Evolutionary conservation across 1,140 invertebrate species (phyloP).

Genomic region (Meteorus sp.): DNA sequence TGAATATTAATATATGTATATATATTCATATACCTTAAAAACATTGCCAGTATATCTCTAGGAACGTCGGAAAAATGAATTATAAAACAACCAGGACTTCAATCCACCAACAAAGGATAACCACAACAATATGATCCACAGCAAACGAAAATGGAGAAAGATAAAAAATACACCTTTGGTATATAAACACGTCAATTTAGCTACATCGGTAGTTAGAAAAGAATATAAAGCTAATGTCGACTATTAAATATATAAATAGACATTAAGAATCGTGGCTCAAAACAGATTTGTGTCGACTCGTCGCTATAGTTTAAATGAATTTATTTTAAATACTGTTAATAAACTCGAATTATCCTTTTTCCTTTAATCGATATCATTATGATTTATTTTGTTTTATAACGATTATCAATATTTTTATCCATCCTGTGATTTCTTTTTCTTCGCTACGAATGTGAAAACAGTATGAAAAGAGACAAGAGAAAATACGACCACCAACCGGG

Average conservation of each 20-base stretch:
- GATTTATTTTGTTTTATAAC: no score
- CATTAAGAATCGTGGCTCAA: conserved; percentile 25
- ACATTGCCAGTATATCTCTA: conserved; percentile 35
- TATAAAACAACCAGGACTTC: not conserved
- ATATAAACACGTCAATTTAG: conserved; percentile 51
- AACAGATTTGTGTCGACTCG: not conserved
- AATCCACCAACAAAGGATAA: conserved; percentile 12
- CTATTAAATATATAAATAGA: conserved; percentile 8
- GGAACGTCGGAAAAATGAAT: conserved; percentile 18
- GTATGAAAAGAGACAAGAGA: conserved; percentile 4
- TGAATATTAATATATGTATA: conserved; percentile 21
- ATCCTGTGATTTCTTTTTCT: no score
- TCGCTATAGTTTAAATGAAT: not conserved
- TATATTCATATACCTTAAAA: conserved; percentile 28
- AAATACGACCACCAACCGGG: not conserved
- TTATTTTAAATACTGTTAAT: not conserved
- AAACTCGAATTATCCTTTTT: not conserved
- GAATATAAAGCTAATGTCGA: conserved; percentile 34
- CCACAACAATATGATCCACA: not conserved
- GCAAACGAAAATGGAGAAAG: conserved; percentile 12
- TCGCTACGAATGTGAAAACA: not conserved
- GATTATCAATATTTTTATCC: no score
- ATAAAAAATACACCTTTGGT: conserved; percentile 19
- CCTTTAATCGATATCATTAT: no score
- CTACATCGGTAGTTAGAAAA: conserved; percentile 37